Percentiles rank a stretch among this genome's conserved stretches.
These are phyloP conservation scores for Riptortus pedestris DNA, from an alignment of 1,140 invertebrate species.

Conservation along the genomic window DNA sequence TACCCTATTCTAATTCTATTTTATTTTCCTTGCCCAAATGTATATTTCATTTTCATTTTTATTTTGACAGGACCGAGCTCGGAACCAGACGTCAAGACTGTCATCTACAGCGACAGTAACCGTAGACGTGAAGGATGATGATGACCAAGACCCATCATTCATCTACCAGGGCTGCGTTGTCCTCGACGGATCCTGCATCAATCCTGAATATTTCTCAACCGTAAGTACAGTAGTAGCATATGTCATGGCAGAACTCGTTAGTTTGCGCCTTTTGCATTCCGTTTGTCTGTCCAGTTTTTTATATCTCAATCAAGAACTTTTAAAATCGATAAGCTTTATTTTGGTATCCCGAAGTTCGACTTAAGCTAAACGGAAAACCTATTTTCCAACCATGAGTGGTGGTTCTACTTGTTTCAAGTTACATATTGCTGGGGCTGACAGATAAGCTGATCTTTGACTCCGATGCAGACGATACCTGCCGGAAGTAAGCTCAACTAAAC, in stretches of 20 bases:
- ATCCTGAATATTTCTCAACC: slow-evolving; percentile 65
- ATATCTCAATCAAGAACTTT: neutral
- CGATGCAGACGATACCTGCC: too few relatives aligned
- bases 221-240: slow-evolving; percentile 38
- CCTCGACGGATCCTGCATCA: slow-evolving; percentile 66
- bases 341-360: too few relatives aligned
- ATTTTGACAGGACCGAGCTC: slow-evolving; percentile 65
- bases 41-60: too few relatives aligned
- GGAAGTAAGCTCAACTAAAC: too few relatives aligned
- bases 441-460: too few relatives aligned
- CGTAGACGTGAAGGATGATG: slow-evolving; percentile 75
- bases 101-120: slow-evolving; percentile 74
- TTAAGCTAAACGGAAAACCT: too few relatives aligned
- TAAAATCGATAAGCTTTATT: too few relatives aligned
- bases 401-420: too few relatives aligned
- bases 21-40: too few relatives aligned
- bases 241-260: neutral
- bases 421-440: too few relatives aligned
- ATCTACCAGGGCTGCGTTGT: slow-evolving; percentile 71
- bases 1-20: too few relatives aligned
- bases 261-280: neutral
- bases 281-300: neutral
- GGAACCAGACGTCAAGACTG: slow-evolving; percentile 58
- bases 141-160: slow-evolving; percentile 79
- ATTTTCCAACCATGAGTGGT: too few relatives aligned